Percentiles rank a stretch among this genome's conserved stretches.
Conservation (phyloP, 2,113 vertebrate species). For the Pollimyrus isidori region DNA sequence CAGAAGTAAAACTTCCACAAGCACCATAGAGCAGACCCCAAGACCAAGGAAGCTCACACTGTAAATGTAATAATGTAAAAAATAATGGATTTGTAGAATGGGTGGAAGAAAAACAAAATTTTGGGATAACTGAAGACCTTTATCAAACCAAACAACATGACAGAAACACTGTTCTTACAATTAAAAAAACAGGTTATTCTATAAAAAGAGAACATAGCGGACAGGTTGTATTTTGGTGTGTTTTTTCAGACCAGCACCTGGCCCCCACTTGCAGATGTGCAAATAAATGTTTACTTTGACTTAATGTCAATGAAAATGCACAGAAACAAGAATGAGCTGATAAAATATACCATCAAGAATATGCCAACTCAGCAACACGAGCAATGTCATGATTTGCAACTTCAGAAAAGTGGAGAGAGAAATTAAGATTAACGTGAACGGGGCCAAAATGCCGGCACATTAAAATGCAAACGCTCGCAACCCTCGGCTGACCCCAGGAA, state of each 20-base stretch:
- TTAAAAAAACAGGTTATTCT: neutral
- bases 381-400: neutral
- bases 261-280: neutral
- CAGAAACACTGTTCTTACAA: neutral
- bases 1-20: neutral
- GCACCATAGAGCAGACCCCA: neutral
- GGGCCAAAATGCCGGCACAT: neutral
- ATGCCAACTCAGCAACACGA: neutral
- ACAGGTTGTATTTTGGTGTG: neutral
- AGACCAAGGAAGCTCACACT: neutral
- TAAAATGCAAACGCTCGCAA: neutral
- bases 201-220: neutral
- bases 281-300: neutral
- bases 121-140: neutral
- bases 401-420: neutral
- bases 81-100: neutral
- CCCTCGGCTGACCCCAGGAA: neutral
- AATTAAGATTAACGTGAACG: neutral
- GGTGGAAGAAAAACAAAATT: neutral
- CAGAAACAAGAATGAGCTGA: neutral
- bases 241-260: neutral
- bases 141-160: neutral
- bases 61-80: neutral
- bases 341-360: neutral
- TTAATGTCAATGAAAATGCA: neutral